Evolutionary conservation across 2,888 invertebrate species (phyloP).

Genomic region (Lymantria dispar): DNA sequence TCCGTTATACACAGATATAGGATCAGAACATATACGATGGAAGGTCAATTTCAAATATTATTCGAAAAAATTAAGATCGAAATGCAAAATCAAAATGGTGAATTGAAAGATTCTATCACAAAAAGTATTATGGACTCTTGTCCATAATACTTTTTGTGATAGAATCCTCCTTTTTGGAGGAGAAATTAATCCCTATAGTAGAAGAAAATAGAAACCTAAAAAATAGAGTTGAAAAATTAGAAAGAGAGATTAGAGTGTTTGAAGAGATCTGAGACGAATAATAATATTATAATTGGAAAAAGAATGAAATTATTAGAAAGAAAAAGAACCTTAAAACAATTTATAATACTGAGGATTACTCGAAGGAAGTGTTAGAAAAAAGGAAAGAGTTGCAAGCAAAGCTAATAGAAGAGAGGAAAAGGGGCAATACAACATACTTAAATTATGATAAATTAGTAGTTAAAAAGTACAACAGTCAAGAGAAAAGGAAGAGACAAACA

Average conservation of each 20-base stretch:
- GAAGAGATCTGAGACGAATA: constrained; percentile 19
- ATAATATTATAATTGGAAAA: constrained; percentile 19
- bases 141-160: too few relatives aligned
- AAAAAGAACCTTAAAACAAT: background rate
- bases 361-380: too few relatives aligned
- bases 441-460: background rate
- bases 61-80: background rate
- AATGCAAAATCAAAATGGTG: background rate
- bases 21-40: background rate
- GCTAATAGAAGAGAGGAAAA: too few relatives aligned
- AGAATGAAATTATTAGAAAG: background rate
- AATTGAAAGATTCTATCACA: constrained; percentile 7
- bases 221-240: constrained; percentile 21
- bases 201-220: constrained; percentile 31
- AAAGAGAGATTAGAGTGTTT: constrained; percentile 25
- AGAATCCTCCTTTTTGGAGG: constrained; percentile 27
- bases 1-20: background rate
- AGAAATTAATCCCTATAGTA: constrained; percentile 25
- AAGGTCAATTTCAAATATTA: too few relatives aligned
- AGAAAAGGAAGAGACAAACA: background rate
- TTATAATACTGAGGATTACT: too few relatives aligned
- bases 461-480: background rate
- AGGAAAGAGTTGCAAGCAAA: too few relatives aligned
- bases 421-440: too few relatives aligned
- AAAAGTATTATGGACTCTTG: background rate